Evolutionary conservation across 2,113 vertebrate species (phyloP), one percentile per base, ranked within the genome.

Genomic region (Dromaius novaehollandiae): DNA sequence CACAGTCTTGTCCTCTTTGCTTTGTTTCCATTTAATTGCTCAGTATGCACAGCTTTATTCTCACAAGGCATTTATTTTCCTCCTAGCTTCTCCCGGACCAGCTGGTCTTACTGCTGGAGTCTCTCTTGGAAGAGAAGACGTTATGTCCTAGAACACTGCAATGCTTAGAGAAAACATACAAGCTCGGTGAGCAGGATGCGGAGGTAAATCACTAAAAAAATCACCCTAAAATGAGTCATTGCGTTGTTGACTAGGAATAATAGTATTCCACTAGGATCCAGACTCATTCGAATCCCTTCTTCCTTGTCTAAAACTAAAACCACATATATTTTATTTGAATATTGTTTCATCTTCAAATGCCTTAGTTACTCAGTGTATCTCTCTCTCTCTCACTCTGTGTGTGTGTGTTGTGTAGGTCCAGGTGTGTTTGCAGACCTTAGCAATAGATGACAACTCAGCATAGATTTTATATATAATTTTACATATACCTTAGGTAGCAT

Each of bases 41-140:
- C 9, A 50, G 16, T 68, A 91, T 76, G 34, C n/a, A 86, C 46
- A 95, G 58, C n/a, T 87, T 79, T 71, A 46, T 91, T 92, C 89
- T 98, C 58, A 93, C 10, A 7, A n/a, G 58, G 44, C 74, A 50
- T 95, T 96, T 95, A 51, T 97, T 97, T 95, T 96, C 75, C 88
- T 97, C 63, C n/a, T 97, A 99, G 99, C 97, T 99, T 98, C 98
- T 98, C 85, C 98, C 99, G 40, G 99, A 99, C 88, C 99, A 99
- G 98, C 97, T 99, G 71, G 98, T 99, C 90, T 98, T 99, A 98
- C 99, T 99, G 94, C 95, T 99, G 98, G 99, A 99, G 94, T 97
- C 82, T 68, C 98, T 99, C 38, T 96, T 99, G 75, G 98, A 99
- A 77, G 98, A 98, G 98, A 97, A 98, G 75, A 97, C 98, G 4